Base-by-base conservation (phyloP, 1,140 invertebrate genomes). In the Drosophila pandora region DNA sequence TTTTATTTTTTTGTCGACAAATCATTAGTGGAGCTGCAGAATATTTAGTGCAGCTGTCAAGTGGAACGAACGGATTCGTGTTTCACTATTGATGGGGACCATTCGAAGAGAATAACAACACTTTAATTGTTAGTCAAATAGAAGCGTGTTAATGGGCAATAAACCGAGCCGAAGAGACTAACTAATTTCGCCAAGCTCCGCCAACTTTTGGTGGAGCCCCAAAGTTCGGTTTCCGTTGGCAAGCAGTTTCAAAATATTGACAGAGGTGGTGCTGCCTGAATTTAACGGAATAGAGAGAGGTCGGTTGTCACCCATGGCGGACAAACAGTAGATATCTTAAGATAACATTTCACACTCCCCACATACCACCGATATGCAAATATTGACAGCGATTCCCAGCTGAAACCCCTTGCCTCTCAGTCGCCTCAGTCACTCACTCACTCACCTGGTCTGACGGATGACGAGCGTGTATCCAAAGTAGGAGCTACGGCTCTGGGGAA, bases 401-500 rank as follows among this genome's bases (percentile, higher is more conserved):
- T 32, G 7, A 21, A 49, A 21, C 17, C 13, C 17, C 17, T 45
- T 9, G 43, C 43, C 13, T 8, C 9, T 32, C 41, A 67, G 84
- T 90, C 63, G 91, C 90, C 90, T 91, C 13, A 21, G 2, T 32
- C 41, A 67, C 89, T 90, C 13, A 21, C 9, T 32, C 41, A 67
- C 89, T 90, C 63, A 91, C 90, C 90, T 91, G 34, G 79, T 78
- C n/a, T 57, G 45, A 17, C 90, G 88, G 55, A 91, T 80, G 49
- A 91, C 84, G 41, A 91, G 48, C 8, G 90, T 87, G 56, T 74
- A 91, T 61, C 88, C 90, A 58, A 91, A 91, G 48, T 91, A 91
- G 50, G 90, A 91, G 71, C 90, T 91, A 37, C 90, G 81, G 10
- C 58, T 57, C 70, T 91, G 80, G 3, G 88, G 76, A 22, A 72